phyloP scores from a whole-genome alignment of 2,797 vertebrate species.

The Sebastes umbrosus region DNA sequence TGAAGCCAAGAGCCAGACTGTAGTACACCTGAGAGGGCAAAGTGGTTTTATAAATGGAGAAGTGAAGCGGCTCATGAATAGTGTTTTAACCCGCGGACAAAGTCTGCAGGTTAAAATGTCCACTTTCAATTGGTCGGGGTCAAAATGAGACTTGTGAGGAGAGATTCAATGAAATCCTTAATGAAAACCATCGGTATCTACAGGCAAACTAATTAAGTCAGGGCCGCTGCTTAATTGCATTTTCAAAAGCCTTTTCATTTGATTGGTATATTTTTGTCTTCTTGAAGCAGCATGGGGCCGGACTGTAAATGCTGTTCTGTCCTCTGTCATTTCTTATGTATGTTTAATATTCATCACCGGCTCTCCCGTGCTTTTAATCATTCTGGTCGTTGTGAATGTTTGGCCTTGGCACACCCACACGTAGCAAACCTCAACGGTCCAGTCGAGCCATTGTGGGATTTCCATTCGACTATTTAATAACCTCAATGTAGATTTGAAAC shows the following conservation, averaged over 20 bases:
- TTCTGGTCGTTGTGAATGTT: slow-evolving; percentile 64
- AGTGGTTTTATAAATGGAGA: slow-evolving; percentile 61
- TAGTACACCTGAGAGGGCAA: slow-evolving; percentile 52
- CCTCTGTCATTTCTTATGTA: slow-evolving; percentile 48
- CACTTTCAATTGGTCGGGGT: slow-evolving; percentile 55
- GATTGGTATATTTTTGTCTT: slow-evolving; percentile 64
- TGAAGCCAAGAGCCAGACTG: slow-evolving; percentile 55
- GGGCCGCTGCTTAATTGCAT: slow-evolving; percentile 69
- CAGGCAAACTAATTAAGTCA: slow-evolving; percentile 72
- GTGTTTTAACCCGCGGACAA: slow-evolving; percentile 55
- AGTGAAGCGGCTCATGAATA: slow-evolving; percentile 65
- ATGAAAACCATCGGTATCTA: slow-evolving; percentile 72
- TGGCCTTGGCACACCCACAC: slow-evolving; percentile 65
- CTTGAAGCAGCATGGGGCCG: slow-evolving; percentile 26
- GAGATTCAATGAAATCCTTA: slow-evolving; percentile 69
- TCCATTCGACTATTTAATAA: slow-evolving; percentile 60
- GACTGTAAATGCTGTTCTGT: slow-evolving; percentile 46
- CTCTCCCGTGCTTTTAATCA: slow-evolving; percentile 64
- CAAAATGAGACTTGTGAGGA: slow-evolving; percentile 58
- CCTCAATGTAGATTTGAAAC: slow-evolving; percentile 47
- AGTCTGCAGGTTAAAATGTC: slow-evolving; percentile 56
- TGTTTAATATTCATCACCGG: slow-evolving; percentile 67
- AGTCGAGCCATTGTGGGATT: slow-evolving; percentile 54
- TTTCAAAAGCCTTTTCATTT: slow-evolving; percentile 70
- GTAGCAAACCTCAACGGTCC: slow-evolving; percentile 39